phyloP scores from a whole-genome alignment of 2,888 invertebrate species.

The Drosophila diplacantha region DNA sequence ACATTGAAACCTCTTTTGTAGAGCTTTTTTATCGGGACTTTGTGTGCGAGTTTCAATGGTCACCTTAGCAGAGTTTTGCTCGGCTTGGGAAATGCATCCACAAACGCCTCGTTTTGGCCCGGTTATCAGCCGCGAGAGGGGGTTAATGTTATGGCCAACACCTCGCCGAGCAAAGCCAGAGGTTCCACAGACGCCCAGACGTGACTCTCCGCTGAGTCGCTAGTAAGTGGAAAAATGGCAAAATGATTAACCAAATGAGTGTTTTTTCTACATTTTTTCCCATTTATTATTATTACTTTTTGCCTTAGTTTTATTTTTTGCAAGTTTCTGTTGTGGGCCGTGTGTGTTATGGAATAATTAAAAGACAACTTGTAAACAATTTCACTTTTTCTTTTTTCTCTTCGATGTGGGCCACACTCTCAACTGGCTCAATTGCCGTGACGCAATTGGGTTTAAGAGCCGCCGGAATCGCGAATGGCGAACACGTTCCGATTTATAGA shows the following conservation, averaged over 20 bases:
- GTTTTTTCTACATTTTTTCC: constrained; percentile 5
- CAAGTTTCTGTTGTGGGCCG: constrained; percentile 28
- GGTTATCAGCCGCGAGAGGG: constrained; percentile 20
- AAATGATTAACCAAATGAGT: constrained; percentile 41
- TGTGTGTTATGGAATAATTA: constrained; percentile 59
- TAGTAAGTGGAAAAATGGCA: constrained; percentile 20
- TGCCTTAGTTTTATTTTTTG: constrained; percentile 5
- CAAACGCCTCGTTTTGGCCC: constrained; percentile 17
- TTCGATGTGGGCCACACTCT: constrained; percentile 21
- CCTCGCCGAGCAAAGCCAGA: constrained; percentile 1
- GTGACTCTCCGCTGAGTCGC: constrained; percentile 50
- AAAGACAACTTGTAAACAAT: constrained; percentile 39
- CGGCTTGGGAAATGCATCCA: constrained; percentile 29
- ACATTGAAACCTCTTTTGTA: constrained; percentile 71
- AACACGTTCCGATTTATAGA: constrained; percentile 49
- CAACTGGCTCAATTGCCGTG: constrained; percentile 36
- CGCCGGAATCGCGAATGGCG: constrained; percentile 48
- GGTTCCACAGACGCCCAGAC: constrained; percentile 44
- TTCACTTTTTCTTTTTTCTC: constrained; percentile 58
- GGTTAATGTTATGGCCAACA: constrained; percentile 27
- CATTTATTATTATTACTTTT: constrained; percentile 12
- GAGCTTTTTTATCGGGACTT: constrained; percentile 61
- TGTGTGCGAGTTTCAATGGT: constrained; percentile 33
- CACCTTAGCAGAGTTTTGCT: constrained; percentile 14
- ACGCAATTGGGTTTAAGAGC: constrained; percentile 57